Evolutionary conservation across 2,113 vertebrate genomes (phyloP).

Genomic region (Alces alces): DNA sequence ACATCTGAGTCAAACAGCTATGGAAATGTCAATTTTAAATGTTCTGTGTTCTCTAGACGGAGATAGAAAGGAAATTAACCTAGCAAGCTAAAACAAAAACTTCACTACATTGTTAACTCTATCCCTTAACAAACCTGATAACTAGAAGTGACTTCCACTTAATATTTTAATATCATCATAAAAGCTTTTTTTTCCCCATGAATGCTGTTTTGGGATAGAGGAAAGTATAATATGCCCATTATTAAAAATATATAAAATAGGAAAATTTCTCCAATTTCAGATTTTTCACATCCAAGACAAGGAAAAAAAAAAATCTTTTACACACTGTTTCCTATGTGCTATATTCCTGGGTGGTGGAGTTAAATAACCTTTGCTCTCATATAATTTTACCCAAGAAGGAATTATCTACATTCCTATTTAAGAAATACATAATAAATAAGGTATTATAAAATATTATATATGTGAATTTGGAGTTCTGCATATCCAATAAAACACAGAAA

Average conservation of each 20-base stretch:
- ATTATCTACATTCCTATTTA: neutral
- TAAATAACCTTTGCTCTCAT: neutral
- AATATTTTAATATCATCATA: slow-evolving; percentile 8
- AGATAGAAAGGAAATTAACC: neutral
- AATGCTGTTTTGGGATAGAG: neutral
- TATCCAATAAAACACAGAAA: neutral
- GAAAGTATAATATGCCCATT: neutral
- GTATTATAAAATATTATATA: neutral
- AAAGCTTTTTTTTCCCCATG: neutral
- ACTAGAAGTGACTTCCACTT: neutral
- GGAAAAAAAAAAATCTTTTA: neutral
- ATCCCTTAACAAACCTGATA: neutral
- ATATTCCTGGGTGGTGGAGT: neutral
- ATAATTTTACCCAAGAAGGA: neutral
- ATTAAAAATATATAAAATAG: neutral
- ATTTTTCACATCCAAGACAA: neutral
- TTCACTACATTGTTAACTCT: neutral
- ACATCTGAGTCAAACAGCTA: neutral
- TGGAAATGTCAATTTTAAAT: neutral
- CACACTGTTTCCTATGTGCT: neutral
- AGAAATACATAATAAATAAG: neutral
- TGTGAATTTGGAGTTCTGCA: neutral
- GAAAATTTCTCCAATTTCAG: neutral
- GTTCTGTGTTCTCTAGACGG: neutral
- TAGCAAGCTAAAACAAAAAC: neutral